Conservation (phyloP, 2,888 invertebrate genomes). For the Plebejus argus region DNA sequence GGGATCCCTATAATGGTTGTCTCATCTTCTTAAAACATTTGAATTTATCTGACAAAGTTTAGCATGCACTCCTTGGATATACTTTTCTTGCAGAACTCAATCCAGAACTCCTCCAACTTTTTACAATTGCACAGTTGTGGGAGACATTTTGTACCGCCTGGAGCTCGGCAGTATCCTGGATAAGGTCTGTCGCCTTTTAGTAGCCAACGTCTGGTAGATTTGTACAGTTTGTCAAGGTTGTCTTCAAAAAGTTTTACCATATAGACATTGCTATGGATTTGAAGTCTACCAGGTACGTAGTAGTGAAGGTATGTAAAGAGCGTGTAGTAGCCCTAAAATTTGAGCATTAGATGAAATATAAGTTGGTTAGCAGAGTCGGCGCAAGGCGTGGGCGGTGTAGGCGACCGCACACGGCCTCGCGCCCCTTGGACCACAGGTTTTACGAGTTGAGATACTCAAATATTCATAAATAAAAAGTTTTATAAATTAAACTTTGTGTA, state of each 20-base stretch:
- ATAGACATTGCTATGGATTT: conserved; percentile 42
- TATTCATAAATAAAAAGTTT: too few species aligned
- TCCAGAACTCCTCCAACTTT: conserved; percentile 55
- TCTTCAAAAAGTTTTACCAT: background rate
- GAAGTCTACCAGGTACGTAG: conserved; percentile 58
- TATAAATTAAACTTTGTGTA: too few species aligned
- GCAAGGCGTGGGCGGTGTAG: too few species aligned
- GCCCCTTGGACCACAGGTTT: too few species aligned
- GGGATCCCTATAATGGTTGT: too few species aligned
- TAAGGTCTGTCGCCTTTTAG: conserved; percentile 59
- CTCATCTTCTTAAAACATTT: too few species aligned
- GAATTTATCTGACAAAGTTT: background rate
- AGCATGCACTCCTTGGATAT: background rate
- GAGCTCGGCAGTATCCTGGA: conserved; percentile 69
- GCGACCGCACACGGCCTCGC: too few species aligned
- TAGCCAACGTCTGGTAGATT: conserved; percentile 57
- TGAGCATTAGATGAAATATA: too few species aligned
- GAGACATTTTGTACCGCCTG: conserved; percentile 55
- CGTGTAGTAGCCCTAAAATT: conserved; percentile 46
- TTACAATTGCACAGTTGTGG: conserved; percentile 63
- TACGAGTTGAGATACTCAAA: too few species aligned
- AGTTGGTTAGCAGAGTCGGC: too few species aligned
- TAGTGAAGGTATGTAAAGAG: conserved; percentile 57
- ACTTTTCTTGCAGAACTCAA: conserved; percentile 41
- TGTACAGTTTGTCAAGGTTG: conserved; percentile 26